Evolutionary conservation across 2,888 invertebrate species (phyloP).

Genomic region (Carterocephalus palaemon): DNA sequence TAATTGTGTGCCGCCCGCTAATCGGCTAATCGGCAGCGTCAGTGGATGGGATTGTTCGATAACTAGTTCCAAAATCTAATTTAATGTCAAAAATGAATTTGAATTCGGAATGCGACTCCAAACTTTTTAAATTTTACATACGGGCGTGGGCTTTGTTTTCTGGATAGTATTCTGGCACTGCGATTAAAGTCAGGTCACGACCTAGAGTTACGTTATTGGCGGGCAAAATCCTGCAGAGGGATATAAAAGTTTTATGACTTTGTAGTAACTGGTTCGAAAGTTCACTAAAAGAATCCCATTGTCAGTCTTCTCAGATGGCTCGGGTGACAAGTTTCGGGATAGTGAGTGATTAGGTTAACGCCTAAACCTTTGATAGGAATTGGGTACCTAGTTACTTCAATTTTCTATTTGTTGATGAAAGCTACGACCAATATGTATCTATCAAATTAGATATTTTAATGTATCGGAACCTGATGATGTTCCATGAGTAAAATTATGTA

Average conservation of each 20-base stretch:
- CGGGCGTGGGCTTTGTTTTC: constrained; percentile 6
- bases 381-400: too few species aligned
- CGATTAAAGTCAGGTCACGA: constrained; percentile 21
- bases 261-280: constrained; percentile 14
- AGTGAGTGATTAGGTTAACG: too few species aligned
- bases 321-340: constrained; percentile 10
- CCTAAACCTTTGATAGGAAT: too few species aligned
- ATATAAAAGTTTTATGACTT: constrained; percentile 22
- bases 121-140: constrained; percentile 15
- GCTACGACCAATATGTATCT: too few species aligned
- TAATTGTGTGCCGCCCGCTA: neutral
- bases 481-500: too few species aligned
- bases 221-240: constrained; percentile 14
- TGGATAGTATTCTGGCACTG: constrained; percentile 8
- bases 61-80: constrained; percentile 9
- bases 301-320: constrained; percentile 5
- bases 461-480: too few species aligned
- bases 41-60: constrained; percentile 5
- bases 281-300: constrained; percentile 17
- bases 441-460: too few species aligned
- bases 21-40: neutral
- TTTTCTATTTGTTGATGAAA: too few species aligned
- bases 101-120: neutral
- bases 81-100: constrained; percentile 1
- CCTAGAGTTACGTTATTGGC: constrained; percentile 13